phyloP scores from a whole-genome alignment of 2,888 invertebrate genomes.

The Sminthurides aquaticus region DNA sequence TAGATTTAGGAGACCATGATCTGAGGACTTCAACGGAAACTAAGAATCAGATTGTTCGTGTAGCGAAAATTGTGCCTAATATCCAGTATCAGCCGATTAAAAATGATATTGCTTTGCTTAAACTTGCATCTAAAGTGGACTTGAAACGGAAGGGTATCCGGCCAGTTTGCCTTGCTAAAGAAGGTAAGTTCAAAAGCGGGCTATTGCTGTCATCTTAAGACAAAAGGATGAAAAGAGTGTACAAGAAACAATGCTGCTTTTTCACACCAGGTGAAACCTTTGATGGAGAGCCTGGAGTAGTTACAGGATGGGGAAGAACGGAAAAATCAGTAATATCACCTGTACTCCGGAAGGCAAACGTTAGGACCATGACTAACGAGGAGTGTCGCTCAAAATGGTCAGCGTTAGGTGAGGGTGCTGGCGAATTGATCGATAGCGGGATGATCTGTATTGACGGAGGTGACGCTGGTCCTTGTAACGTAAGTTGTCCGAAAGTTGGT shows the following conservation, averaged over 20 bases:
- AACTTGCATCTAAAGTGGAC: constrained; percentile 29
- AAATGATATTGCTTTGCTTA: constrained; percentile 36
- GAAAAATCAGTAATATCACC: constrained; percentile 37
- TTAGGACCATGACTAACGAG: constrained; percentile 28
- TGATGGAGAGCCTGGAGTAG: constrained; percentile 25
- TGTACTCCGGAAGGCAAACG: constrained; percentile 30
- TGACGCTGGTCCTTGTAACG: constrained; percentile 38
- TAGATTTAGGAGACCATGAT: constrained; percentile 40
- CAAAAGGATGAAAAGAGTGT: too few relatives aligned
- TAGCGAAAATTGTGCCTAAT: constrained; percentile 35
- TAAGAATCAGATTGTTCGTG: constrained; percentile 26
- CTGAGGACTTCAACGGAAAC: constrained; percentile 30
- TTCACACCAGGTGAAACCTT: constrained; percentile 19
- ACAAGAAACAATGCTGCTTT: too few relatives aligned
- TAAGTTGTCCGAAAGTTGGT: too few relatives aligned
- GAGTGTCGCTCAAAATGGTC: constrained; percentile 28
- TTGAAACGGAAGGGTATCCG: constrained; percentile 25
- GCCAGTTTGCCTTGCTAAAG: constrained; percentile 35
- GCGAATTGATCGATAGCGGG: constrained; percentile 26
- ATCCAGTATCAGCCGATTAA: constrained; percentile 23
- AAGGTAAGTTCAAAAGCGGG: too few relatives aligned
- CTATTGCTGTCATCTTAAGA: too few relatives aligned
- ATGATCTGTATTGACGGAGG: constrained; percentile 35
- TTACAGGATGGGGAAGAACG: constrained; percentile 41
- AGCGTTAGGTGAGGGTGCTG: constrained; percentile 27